Base-by-base conservation (phyloP, 2,113 vertebrate genomes). In the Corythornis vintsioides region DNA sequence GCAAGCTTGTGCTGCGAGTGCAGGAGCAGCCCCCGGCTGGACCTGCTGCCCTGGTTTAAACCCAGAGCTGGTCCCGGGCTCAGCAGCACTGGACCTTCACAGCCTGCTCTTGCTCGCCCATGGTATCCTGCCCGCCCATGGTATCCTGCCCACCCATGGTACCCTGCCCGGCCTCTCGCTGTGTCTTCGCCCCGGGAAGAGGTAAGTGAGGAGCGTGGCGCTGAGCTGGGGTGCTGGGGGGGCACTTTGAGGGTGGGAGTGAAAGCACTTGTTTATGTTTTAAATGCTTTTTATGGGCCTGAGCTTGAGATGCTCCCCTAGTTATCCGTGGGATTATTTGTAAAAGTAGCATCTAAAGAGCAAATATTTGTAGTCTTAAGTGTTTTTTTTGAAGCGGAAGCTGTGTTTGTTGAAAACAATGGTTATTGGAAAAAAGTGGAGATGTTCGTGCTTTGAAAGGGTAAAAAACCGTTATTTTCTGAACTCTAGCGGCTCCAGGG, bases 111-210 rank as follows among this genome's bases (percentile, higher is more conserved):
- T 20, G 25, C 25, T 6, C n/a, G 11, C 10, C 29, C 55, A 4
- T 0, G 1, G 6, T 2, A 10, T 28, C 10, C 13, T 20, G 25
- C 25, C 7, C n/a, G 11, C 10, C 29, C 55, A 3, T 0, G 1
- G 6, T 2, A 10, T 20, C 10, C 13, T 24, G 12, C n/a, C 31
- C 22, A n/a, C 10, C 29, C 55, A 3, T 0, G 1, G 6, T 2
- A 10, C 24, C 10, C 13, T 24, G 12, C n/a, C 31, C 22, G 2
- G 28, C n/a, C 20, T 71, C 42, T 70, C 20, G 35, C 26, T 7
- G 20, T 2, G 2, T 35, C 35, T 25, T 16, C 2, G 0, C 9
- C 26, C 20, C 0, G 0, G 29, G 19, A 67, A 40, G 42, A 85
- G 89, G 85, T 91, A 47, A 84, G 75, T 0, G 5, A 7, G 21